These are phyloP conservation scores for Anthoptus insignis DNA, from an alignment of 2,888 invertebrate species.

Conservation along the genomic window DNA sequence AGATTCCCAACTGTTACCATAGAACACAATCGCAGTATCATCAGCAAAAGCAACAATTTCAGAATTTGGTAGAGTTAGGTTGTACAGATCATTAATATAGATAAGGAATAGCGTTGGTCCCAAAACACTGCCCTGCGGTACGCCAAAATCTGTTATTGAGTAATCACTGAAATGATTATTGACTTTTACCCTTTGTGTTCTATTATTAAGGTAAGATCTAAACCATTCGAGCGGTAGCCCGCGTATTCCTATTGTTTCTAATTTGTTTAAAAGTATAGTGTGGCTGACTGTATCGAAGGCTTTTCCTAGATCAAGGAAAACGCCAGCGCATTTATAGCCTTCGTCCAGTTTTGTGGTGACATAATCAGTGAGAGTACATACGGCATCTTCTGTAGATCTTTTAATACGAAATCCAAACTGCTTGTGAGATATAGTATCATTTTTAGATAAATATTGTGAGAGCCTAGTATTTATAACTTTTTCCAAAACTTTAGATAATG, in stretches of 20 bases:
- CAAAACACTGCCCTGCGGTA: constrained; percentile 9
- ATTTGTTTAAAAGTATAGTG: neutral
- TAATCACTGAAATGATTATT: neutral
- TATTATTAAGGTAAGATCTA: neutral
- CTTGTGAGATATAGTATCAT: constrained; percentile 23
- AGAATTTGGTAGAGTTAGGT: neutral
- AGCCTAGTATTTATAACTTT: constrained; percentile 38
- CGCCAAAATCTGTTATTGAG: neutral
- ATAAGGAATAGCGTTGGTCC: constrained; percentile 2
- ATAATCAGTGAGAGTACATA: neutral
- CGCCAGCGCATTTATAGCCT: neutral
- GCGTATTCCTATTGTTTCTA: constrained; percentile 2
- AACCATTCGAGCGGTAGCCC: neutral
- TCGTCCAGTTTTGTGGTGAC: neutral
- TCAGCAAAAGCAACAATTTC: neutral
- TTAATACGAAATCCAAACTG: constrained; percentile 34
- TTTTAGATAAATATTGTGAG: constrained; percentile 12
- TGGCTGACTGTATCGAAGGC: constrained; percentile 6
- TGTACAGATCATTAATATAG: constrained; percentile 3
- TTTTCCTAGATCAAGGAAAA: neutral
- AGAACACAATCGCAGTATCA: neutral
- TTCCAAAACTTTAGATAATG: constrained; percentile 39
- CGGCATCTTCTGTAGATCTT: constrained; percentile 23
- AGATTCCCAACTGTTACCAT: neutral
- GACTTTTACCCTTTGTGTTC: neutral